Conservation (phyloP, 2,797 vertebrate species). For the Hybognathus amarus region DNA sequence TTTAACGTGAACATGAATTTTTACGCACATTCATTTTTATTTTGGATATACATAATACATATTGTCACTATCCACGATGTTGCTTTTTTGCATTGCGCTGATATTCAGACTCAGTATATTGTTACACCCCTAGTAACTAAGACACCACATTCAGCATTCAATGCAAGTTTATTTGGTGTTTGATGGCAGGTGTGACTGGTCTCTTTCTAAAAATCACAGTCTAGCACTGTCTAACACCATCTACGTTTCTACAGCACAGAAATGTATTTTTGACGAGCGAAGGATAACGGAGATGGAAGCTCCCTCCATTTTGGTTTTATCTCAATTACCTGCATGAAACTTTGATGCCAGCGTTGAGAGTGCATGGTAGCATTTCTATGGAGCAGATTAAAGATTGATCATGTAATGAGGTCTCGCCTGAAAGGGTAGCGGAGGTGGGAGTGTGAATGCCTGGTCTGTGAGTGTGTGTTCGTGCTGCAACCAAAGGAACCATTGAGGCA, state of each 20-base stretch:
- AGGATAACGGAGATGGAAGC: constrained; percentile 45
- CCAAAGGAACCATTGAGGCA: neutral
- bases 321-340: constrained; percentile 78
- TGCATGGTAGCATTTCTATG: constrained; percentile 60
- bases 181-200: constrained; percentile 11
- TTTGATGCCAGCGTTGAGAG: constrained; percentile 68
- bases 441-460: neutral
- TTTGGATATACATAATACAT: too few relatives aligned
- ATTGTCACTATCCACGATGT: too few relatives aligned
- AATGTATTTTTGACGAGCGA: constrained; percentile 54
- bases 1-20: too few relatives aligned
- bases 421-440: neutral
- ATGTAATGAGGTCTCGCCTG: constrained; percentile 46
- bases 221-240: constrained; percentile 65
- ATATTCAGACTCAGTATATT: too few relatives aligned
- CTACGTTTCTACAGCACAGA: constrained; percentile 49
- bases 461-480: neutral
- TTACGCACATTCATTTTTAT: too few relatives aligned
- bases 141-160: neutral
- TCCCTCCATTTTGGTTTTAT: constrained; percentile 71
- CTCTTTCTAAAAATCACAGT: constrained; percentile 51
- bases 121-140: too few relatives aligned
- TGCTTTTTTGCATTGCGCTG: too few relatives aligned
- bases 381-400: constrained; percentile 74
- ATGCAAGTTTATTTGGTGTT: neutral